Conservation (phyloP, 1,140 invertebrate genomes). For the Halesus radiatus region DNA sequence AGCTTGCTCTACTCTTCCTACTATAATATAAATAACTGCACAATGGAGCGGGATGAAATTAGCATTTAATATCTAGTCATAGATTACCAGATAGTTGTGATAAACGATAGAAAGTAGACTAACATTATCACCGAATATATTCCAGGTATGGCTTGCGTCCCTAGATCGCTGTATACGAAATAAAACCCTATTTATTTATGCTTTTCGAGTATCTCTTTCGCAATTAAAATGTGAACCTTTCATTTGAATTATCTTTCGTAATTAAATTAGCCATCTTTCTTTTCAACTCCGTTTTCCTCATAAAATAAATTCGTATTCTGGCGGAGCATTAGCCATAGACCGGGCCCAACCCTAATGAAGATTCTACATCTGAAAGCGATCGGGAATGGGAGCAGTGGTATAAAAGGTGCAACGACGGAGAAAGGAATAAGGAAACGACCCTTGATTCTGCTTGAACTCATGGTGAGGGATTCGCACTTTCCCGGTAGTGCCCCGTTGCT, state of each 20-base stretch:
- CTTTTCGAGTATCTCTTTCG: conserved; percentile 9
- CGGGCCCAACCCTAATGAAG: conserved; percentile 28
- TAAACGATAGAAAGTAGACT: no score
- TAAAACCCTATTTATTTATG: conserved; percentile 20
- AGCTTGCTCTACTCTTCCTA: no score
- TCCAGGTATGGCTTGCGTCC: no score
- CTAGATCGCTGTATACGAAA: background rate
- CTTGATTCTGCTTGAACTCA: background rate
- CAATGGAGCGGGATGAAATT: no score
- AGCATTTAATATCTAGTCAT: no score
- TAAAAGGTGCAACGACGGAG: background rate
- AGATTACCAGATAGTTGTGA: no score
- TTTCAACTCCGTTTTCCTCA: conserved; percentile 19
- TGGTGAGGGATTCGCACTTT: no score
- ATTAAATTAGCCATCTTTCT: conserved; percentile 37
- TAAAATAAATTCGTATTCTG: conserved; percentile 31
- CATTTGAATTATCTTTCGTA: conserved; percentile 30
- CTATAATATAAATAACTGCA: no score
- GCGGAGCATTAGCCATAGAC: background rate
- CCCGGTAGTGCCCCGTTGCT: background rate
- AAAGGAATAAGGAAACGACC: background rate
- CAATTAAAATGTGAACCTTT: conserved; percentile 27
- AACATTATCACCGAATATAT: no score
- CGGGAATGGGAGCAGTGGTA: background rate
- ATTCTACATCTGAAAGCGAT: background rate